Evolutionary conservation across 2,113 vertebrate genomes (phyloP).

Genomic region (Eudyptes chrysolophus): DNA sequence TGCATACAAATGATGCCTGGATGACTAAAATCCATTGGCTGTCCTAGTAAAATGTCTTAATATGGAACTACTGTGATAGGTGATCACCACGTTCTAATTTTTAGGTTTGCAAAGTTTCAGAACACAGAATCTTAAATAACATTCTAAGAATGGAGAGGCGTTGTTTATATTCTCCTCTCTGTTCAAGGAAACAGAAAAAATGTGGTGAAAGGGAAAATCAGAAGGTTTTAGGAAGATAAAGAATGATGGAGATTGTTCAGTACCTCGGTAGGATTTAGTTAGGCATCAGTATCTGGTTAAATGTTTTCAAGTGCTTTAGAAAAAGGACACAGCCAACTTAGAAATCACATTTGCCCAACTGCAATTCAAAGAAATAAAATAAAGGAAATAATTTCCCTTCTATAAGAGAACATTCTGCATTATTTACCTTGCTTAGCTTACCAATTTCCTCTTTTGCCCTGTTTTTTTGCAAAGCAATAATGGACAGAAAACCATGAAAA

Average conservation of each 20-base stretch:
- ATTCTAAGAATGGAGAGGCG: not conserved
- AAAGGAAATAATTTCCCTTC: not conserved
- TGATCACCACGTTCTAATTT: not conserved
- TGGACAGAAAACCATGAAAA: conserved; percentile 4
- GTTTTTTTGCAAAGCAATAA: not conserved
- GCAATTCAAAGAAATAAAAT: conserved; percentile 47
- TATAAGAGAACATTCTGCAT: not conserved
- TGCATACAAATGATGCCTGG: not conserved
- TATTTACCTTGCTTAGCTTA: not conserved
- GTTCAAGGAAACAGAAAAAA: not conserved
- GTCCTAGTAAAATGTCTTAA: not conserved
- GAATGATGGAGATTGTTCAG: not conserved
- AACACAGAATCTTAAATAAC: not conserved
- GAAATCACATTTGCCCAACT: conserved; percentile 9
- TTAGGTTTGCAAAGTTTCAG: not conserved
- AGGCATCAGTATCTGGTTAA: not conserved
- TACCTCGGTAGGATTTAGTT: not conserved
- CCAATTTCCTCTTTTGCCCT: not conserved
- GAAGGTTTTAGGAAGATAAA: not conserved
- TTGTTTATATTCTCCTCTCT: not conserved
- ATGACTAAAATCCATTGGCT: not conserved
- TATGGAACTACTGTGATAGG: not conserved
- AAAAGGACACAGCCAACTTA: not conserved
- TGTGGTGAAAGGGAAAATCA: not conserved
- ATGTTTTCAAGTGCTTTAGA: not conserved